A percentile compares a stretch with the other conserved stretches of the same genome.
These are phyloP conservation scores for Coracias cyanogaster DNA, from an alignment of 2,797 vertebrate genomes.

Conservation along the genomic window DNA sequence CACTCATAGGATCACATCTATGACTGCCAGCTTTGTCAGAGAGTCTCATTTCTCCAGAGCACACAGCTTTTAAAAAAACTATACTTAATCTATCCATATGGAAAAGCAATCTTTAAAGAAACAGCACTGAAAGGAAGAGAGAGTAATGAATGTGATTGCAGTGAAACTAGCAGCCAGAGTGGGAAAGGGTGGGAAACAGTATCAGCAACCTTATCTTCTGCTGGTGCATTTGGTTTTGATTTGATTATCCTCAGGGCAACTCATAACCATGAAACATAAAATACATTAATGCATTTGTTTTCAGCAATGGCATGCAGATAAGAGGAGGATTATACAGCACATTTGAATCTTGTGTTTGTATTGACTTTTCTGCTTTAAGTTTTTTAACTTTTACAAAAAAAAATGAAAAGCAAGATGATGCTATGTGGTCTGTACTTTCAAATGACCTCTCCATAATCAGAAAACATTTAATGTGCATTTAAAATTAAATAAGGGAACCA, in stretches of 20 bases:
- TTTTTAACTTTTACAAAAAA: not conserved
- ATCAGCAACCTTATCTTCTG: slow-evolving; percentile 14
- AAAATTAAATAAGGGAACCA: not conserved
- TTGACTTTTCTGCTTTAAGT: not conserved
- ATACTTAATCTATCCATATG: not conserved
- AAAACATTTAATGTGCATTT: not conserved
- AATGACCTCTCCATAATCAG: not conserved
- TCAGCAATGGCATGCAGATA: slow-evolving; percentile 23
- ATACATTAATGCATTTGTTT: slow-evolving; percentile 23
- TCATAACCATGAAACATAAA: slow-evolving; percentile 34
- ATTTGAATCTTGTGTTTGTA: not conserved
- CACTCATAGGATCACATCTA: not conserved
- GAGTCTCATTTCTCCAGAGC: not conserved
- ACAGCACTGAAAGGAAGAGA: not conserved
- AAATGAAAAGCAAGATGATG: not conserved
- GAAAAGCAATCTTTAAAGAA: slow-evolving; percentile 32
- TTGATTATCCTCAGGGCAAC: slow-evolving; percentile 47
- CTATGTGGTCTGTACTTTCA: not conserved
- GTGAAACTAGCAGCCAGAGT: not conserved
- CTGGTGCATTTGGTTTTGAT: slow-evolving; percentile 50
- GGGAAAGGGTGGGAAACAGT: not conserved
- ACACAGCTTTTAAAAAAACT: not conserved
- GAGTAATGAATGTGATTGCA: not conserved
- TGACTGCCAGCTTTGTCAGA: not conserved
- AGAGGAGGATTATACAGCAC: not conserved